Base-by-base conservation (phyloP, 2,797 vertebrate species). In the Anisognathus igniventris region DNA sequence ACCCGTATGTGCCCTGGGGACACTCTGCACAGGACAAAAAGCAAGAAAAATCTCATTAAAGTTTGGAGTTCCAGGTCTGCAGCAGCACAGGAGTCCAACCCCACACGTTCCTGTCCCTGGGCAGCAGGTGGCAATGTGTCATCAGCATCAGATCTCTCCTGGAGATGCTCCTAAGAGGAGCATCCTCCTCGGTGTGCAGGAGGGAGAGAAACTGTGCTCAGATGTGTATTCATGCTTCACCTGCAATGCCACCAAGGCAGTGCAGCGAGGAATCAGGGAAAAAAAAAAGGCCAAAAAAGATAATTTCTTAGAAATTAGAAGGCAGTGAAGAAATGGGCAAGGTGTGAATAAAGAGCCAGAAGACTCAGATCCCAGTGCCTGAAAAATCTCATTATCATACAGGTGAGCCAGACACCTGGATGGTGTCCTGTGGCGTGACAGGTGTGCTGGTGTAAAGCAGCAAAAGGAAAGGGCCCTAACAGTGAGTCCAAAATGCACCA, bases 1-100 rank as follows among this genome's bases (percentile, higher is more conserved):
- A 99, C 57, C 99, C 99, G 0, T 99, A 99, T 0, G 98, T 98
- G 39, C 99, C 99, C 20, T 98, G 95, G 33, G 98, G 98, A 82
- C 99, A 99, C 93, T 98, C 99, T 99, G 95, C 28, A 60, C 44
- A 90, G 90, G 85, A 21, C 9, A 78, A 31, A 4, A 4, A 11
- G 16, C 14, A 51, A 57, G 20, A 4, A 37, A 54, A 61, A 71
- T 22, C 37, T 42, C 27, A 6, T 24, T 44, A 13, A 45, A 76
- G 22, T 65, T 50, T 17, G 18, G 4, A 62, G 5, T 39, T 40
- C 11, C 13, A n/a, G 21, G 24, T 10, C 25, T 51, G 31, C 30
- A 54, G 71, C n/a, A 33, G 20, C 10, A 4, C 30, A 8, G 10
- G 23, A 48, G 86, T 31, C 39, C 33, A 58, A 45, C 14, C 22